phyloP scores from a whole-genome alignment of 2,888 invertebrate species.

The Pemphredon lugubris region DNA sequence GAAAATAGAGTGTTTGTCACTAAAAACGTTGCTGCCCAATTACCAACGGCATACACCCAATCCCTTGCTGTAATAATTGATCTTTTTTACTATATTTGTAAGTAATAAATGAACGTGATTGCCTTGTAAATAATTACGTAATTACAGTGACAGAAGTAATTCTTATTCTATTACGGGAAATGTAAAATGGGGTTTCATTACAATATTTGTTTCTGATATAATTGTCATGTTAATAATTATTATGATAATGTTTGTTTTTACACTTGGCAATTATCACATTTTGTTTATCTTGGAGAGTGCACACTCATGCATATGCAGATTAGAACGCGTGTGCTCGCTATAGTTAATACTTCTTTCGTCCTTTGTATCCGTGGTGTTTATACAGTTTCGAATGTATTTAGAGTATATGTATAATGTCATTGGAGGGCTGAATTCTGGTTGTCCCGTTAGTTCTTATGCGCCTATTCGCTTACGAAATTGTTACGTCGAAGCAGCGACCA shows the following conservation, averaged over 20 bases:
- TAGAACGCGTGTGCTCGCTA: constrained; percentile 26
- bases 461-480: constrained; percentile 6
- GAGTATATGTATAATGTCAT: constrained; percentile 51
- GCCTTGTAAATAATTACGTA: constrained; percentile 72
- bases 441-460: constrained; percentile 38
- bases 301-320: constrained; percentile 40
- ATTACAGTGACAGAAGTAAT: constrained; percentile 62
- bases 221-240: constrained; percentile 48
- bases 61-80: constrained; percentile 59
- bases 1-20: constrained; percentile 42
- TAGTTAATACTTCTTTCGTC: constrained; percentile 26
- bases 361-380: constrained; percentile 51
- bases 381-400: constrained; percentile 59
- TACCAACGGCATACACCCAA: constrained; percentile 50
- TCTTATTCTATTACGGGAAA: constrained; percentile 45
- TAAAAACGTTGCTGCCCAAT: constrained; percentile 54
- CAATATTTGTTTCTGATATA: constrained; percentile 53
- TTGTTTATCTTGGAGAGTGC: constrained; percentile 10
- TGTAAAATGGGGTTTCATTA: constrained; percentile 53
- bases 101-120: constrained; percentile 62
- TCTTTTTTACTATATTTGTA: constrained; percentile 69
- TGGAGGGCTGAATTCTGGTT: constrained; percentile 63
- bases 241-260: constrained; percentile 41
- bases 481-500: not conserved
- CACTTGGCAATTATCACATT: constrained; percentile 17